Evolutionary conservation across 2,888 invertebrate species (phyloP), one percentile per base, ranked within the genome.

Genomic region (Eupeodes latifasciatus): DNA sequence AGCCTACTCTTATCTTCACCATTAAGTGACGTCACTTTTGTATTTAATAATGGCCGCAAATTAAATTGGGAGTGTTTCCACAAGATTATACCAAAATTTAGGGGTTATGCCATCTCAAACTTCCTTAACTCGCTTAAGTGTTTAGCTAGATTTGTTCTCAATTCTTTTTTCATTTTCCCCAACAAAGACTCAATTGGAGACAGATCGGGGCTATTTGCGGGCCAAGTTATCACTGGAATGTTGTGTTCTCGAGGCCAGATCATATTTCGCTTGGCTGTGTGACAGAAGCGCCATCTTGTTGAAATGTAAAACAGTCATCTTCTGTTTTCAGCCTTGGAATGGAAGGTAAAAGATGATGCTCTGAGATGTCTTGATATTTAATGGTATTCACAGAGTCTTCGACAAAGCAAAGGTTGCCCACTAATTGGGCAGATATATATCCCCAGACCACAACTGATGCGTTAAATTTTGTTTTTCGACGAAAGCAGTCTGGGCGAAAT

Each of bases 361-460:
- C 27, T 27, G 2, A 27, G 2, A 27, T 27, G 27, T 27, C 27
- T 2, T 27, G 27, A 27, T 27, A 27, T 27, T 55, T 78, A 36
- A 16, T 44, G 51, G 81, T 36, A 57, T 81, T 78, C 36, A 81
- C 62, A 49, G 66, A 69, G 49, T 78, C 85, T 12, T 85, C 74
- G 55, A 81, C 61, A 14, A 81, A 78, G 53, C 67, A 55, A n/a
- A 74, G 36, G 16, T 66, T 74, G 34, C 62, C 78, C 40, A 81
- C 72, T 27, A 76, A 71, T 76, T 51, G 49, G 14, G 75, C 76
- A 49, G 85, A 80, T 61, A 19, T 80, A 66, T 55, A 75, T 47
- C 64, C 69, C 81, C 79, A 75, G 5, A 82, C 55, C 71, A 86
- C 82, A 16, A 86, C 44, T 57, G 67, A 78, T 55, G 74, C 71